Conservation (phyloP, 2,888 invertebrate species). For the Drosophila picticornis region DNA sequence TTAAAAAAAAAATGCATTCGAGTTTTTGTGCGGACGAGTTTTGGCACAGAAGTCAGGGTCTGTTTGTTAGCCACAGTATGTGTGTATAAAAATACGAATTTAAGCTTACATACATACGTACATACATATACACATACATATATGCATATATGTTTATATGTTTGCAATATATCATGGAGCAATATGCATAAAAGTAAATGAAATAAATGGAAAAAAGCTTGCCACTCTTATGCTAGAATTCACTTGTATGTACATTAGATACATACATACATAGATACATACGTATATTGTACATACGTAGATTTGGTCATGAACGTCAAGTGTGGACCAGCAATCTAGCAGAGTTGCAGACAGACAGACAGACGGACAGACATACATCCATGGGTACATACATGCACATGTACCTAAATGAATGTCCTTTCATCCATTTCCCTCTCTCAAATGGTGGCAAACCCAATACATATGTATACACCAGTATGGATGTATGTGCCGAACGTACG, state of each 20-base stretch:
- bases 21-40: slow-evolving; percentile 7
- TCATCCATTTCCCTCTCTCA: slow-evolving; percentile 14
- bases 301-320: slow-evolving; percentile 44
- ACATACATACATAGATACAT: slow-evolving; percentile 13
- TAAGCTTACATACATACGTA: neutral
- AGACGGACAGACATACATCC: neutral
- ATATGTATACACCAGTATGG: neutral
- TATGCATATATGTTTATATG: neutral
- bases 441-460: slow-evolving; percentile 3
- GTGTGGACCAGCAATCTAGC: slow-evolving; percentile 24
- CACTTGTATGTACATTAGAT: slow-evolving; percentile 1
- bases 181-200: slow-evolving; percentile 19
- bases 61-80: slow-evolving; percentile 4
- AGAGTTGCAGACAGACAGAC: slow-evolving; percentile 11
- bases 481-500: neutral
- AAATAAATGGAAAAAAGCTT: slow-evolving; percentile 26
- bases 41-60: slow-evolving; percentile 7
- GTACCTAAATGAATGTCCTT: slow-evolving; percentile 12
- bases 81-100: neutral
- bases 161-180: neutral
- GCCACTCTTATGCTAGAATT: neutral
- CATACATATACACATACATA: neutral
- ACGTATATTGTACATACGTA: slow-evolving; percentile 9
- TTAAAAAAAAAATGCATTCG: slow-evolving; percentile 2
- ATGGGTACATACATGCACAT: slow-evolving; percentile 2